These are phyloP conservation scores for Aphelinus atriplicis DNA, from an alignment of 1,140 invertebrate genomes.

Conservation along the genomic window DNA sequence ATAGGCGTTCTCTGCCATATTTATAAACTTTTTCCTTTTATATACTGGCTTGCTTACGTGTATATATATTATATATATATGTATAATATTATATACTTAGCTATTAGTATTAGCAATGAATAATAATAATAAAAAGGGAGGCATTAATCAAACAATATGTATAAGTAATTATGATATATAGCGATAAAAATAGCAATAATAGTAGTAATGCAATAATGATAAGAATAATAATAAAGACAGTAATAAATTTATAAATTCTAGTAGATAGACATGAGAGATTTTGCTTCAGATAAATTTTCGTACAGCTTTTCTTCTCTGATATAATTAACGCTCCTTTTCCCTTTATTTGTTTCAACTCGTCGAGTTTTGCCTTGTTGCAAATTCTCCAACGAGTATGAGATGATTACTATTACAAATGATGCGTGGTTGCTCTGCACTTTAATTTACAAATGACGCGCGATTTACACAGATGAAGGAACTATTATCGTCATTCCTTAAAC, in stretches of 20 bases:
- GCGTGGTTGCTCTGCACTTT: conserved; percentile 40
- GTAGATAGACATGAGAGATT: conserved; percentile 59
- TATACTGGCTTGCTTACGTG: conserved; percentile 42
- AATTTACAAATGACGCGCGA: conserved; percentile 58
- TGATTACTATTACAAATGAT: conserved; percentile 57
- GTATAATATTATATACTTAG: conserved; percentile 53
- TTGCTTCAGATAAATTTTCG: conserved; percentile 51
- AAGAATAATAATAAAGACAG: conserved; percentile 44
- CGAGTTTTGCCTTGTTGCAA: conserved; percentile 39
- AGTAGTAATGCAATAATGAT: conserved; percentile 47
- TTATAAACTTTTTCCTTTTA: conserved; percentile 43
- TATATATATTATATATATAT: conserved; percentile 45
- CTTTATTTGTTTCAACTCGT: conserved; percentile 42
- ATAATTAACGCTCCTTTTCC: conserved; percentile 43
- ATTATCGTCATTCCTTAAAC: conserved; percentile 57
- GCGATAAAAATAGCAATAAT: conserved; percentile 44
- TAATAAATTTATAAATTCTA: conserved; percentile 51
- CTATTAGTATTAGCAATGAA: conserved; percentile 56
- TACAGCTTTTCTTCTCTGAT: conserved; percentile 52
- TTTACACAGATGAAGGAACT: conserved; percentile 65
- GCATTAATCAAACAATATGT: conserved; percentile 60
- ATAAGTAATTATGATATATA: conserved; percentile 52
- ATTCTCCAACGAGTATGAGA: conserved; percentile 50
- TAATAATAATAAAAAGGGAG: conserved; percentile 51
- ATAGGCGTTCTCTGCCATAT: conserved; percentile 30